Base-by-base conservation (phyloP, 2,797 vertebrate genomes). In the Perodicticus potto region DNA sequence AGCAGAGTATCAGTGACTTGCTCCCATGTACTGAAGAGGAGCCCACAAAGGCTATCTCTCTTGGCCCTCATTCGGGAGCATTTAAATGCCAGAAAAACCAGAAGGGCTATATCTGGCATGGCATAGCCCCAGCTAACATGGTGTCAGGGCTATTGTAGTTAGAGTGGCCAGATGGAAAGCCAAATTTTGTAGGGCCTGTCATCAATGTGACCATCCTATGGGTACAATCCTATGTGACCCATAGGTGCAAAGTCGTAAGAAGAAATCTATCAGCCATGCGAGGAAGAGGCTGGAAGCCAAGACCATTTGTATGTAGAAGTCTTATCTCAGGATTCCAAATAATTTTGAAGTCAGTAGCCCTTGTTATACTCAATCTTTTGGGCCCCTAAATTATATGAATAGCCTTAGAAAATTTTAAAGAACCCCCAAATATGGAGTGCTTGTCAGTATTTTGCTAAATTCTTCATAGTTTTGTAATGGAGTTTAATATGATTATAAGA, bases 391-490 rank as follows among this genome's bases (percentile, higher is more conserved):
- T 84, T 59, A n/a, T 40, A 12, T 37, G 43, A 77, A 32, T 11
- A 27, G 37, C 34, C 63, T 87, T 67, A n/a, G 4, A 74, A 91
- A 94, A 84, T 74, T 69, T 1, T 45, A 78, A 92, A 69, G 81
- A 65, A 53, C 20, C 74, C 86, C 55, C n/a, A 91, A 57, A 69
- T 73, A 25, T 19, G 1, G 40, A 27, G 59, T 20, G 7, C 72
- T 80, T 86, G 2, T 49, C 83, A 45, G 69, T 37, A 69, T 84
- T 84, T 90, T 92, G 78, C 82, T 70, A 25, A 84, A 59, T 63
- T 89, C 37, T 70, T 92, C 11, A 45, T 63, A n/a, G 17, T 82
- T 82, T 77, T 77, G 20, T 90, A 81, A 85, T 85, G 72, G 32
- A 40, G 86, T 86, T 92, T 40, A 65, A 65, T 49, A n/a, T 29